phyloP scores from a whole-genome alignment of 1,140 invertebrate genomes.

The Tetranychus cinnabarinus region DNA sequence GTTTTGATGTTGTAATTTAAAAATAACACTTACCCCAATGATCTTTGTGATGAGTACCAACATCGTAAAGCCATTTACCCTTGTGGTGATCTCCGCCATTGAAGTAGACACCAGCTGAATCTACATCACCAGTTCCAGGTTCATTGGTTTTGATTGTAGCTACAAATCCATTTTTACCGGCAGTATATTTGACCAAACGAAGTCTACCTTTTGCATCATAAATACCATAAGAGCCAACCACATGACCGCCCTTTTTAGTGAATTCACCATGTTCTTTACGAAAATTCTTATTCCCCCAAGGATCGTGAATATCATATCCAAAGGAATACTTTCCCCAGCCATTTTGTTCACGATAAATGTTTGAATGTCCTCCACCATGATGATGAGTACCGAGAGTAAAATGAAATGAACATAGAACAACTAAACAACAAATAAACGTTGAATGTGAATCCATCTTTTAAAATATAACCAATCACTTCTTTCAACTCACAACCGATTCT shows the following conservation, averaged over 20 bases:
- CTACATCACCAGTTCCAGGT: neutral
- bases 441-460: too few species aligned
- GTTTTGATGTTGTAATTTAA: too few species aligned
- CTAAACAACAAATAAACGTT: too few species aligned
- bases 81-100: neutral
- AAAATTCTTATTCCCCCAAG: neutral
- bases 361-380: too few species aligned
- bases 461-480: too few species aligned
- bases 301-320: conserved; percentile 1
- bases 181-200: conserved; percentile 11
- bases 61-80: too few species aligned
- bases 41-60: too few species aligned
- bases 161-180: conserved; percentile 6
- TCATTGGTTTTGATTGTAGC: conserved; percentile 9
- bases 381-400: too few species aligned
- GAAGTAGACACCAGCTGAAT: neutral
- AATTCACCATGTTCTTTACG: conserved; percentile 1
- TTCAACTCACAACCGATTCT: too few species aligned
- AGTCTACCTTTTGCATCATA: conserved; percentile 10
- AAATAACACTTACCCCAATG: too few species aligned
- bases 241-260: neutral
- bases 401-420: too few species aligned
- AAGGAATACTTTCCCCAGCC: conserved; percentile 4
- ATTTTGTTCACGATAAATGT: too few species aligned
- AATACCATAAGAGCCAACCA: conserved; percentile 8